phyloP scores from a whole-genome alignment of 2,888 invertebrate genomes.

The Aporophyla lueneburgensis region DNA sequence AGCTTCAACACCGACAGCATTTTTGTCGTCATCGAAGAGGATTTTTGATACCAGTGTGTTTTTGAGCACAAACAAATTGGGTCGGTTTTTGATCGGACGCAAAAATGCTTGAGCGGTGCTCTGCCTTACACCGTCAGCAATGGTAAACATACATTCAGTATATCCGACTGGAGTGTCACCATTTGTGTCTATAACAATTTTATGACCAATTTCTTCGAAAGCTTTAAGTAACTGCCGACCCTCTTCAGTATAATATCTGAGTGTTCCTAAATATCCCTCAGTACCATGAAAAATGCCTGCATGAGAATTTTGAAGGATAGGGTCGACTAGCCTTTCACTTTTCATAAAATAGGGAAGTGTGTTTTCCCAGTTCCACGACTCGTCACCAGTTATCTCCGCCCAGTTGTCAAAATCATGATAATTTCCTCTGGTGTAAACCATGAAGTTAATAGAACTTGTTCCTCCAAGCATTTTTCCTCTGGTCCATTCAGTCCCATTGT shows the following conservation, averaged over 20 bases:
- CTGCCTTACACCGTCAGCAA: conserved; percentile 82
- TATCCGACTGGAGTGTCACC: conserved; percentile 83
- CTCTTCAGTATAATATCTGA: conserved; percentile 64
- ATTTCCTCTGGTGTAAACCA: conserved; percentile 87
- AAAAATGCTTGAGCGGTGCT: conserved; percentile 88
- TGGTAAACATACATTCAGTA: conserved; percentile 82
- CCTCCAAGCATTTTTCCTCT: conserved; percentile 92
- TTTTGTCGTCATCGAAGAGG: conserved; percentile 84
- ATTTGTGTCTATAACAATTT: conserved; percentile 76
- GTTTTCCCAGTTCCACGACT: conserved; percentile 89
- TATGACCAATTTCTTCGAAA: conserved; percentile 82
- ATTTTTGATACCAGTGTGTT: conserved; percentile 86
- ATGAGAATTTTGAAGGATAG: conserved; percentile 51
- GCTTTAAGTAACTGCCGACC: conserved; percentile 73
- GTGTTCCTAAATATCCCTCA: conserved; percentile 82
- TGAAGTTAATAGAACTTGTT: conserved; percentile 87
- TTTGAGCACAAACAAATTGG: conserved; percentile 80
- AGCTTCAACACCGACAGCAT: conserved; percentile 83
- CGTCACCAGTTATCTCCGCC: conserved; percentile 83
- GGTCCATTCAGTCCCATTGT: conserved; percentile 66
- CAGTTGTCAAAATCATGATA: conserved; percentile 83
- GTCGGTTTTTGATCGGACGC: conserved; percentile 68
- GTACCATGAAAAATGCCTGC: conserved; percentile 75
- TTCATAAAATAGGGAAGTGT: conserved; percentile 86
- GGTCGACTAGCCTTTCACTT: conserved; percentile 79